phyloP scores from a whole-genome alignment of 1,140 invertebrate genomes.

The Helicorthomorpha holstii region DNA sequence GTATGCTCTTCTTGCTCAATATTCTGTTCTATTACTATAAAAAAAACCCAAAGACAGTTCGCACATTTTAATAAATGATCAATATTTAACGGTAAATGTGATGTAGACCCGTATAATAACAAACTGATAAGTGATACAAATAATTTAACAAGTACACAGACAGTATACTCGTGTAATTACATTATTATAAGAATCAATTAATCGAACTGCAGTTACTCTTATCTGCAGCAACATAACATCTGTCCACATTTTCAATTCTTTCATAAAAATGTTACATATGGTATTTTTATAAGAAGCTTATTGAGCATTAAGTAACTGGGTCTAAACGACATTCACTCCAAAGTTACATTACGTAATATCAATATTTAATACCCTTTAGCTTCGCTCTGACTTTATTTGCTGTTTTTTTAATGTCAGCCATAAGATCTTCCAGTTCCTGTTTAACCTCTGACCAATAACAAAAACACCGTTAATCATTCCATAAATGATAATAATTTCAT shows the following conservation, averaged over 20 bases:
- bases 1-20: conserved; percentile 98
- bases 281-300: no score
- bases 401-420: conserved; percentile 99
- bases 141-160: no score
- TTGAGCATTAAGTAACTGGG: no score
- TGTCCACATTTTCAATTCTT: not conserved
- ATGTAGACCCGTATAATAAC: no score
- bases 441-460: conserved; percentile 67
- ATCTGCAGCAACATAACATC: not conserved
- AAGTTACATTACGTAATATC: conserved; percentile 14
- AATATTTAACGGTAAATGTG: no score
- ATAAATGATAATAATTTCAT: not conserved
- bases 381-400: conserved; percentile 98
- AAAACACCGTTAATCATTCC: not conserved
- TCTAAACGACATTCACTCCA: not conserved
- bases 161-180: no score
- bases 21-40: conserved; percentile 90
- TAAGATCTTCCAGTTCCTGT: conserved; percentile 96
- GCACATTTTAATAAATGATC: no score
- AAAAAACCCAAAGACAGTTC: no score
- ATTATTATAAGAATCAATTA: no score
- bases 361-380: conserved; percentile 96
- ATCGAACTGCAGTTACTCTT: not conserved
- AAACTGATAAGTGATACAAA: no score
- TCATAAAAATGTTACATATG: no score